phyloP scores from a whole-genome alignment of 2,797 vertebrate genomes.

The Diplodus puntazzo region DNA sequence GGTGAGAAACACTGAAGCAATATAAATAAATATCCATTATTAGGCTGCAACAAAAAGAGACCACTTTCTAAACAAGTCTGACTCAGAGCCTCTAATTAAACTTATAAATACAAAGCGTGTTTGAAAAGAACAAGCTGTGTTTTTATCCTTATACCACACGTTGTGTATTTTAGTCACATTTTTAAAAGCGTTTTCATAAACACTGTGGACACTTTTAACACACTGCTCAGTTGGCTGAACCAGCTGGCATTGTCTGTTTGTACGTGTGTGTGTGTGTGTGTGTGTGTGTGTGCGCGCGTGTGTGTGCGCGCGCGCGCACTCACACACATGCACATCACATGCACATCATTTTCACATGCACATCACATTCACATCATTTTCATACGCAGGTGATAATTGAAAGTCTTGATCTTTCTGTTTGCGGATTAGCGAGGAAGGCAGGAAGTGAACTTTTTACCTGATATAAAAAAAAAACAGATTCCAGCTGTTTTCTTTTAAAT shows the following conservation, averaged over 20 bases:
- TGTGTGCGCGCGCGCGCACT: background rate
- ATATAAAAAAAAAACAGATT: conserved; percentile 67
- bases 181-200: background rate
- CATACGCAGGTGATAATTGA: conserved; percentile 53
- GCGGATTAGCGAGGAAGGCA: conserved; percentile 35
- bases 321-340: background rate
- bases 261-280: background rate
- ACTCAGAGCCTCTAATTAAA: background rate
- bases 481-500: conserved; percentile 55
- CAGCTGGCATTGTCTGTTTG: conserved; percentile 19
- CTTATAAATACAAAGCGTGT: background rate
- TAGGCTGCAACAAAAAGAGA: background rate
- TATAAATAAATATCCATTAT: background rate
- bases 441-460: conserved; percentile 61
- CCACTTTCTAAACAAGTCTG: background rate
- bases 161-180: background rate
- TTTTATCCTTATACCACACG: background rate
- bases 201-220: background rate
- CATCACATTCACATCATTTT: conserved; percentile 17
- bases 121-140: background rate
- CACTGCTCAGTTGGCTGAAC: conserved; percentile 14
- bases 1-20: background rate
- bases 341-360: conserved; percentile 18
- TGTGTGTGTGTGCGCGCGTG: background rate
- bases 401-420: conserved; percentile 43